Evolutionary conservation across 2,113 vertebrate genomes (phyloP).

Genomic region (Thinocorus orbignyianus): DNA sequence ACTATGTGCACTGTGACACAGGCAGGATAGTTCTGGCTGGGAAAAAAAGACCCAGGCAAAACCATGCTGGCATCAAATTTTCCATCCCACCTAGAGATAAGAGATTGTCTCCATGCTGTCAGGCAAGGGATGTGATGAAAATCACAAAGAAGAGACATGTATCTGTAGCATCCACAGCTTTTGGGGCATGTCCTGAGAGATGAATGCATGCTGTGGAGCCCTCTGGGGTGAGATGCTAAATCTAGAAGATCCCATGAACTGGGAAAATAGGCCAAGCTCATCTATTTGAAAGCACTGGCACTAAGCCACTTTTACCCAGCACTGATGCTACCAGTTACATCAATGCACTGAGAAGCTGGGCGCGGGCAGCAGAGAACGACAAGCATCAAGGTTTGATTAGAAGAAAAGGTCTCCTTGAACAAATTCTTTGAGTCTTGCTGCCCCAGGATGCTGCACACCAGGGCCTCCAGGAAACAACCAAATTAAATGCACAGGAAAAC

Average conservation of each 20-base stretch:
- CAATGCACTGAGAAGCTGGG: neutral
- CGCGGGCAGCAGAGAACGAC: neutral
- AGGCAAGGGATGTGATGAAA: neutral
- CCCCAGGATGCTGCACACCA: neutral
- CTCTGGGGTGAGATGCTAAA: neutral
- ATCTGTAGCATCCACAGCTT: neutral
- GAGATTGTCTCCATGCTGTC: neutral
- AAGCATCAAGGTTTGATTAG: neutral
- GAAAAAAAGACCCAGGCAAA: neutral
- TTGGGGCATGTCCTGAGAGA: neutral
- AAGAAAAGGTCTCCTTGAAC: neutral
- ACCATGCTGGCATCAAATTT: neutral
- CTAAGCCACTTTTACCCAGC: neutral
- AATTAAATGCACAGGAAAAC: neutral
- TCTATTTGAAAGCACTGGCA: neutral
- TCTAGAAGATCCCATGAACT: neutral
- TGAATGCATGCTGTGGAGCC: neutral
- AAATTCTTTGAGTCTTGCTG: neutral
- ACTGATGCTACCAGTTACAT: neutral
- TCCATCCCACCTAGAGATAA: neutral
- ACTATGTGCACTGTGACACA: neutral
- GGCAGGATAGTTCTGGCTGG: neutral
- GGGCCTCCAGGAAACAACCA: neutral
- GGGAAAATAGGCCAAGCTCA: neutral
- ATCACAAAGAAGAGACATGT: neutral